phyloP scores from a whole-genome alignment of 2,888 invertebrate genomes.

The Polyommatus icarus region DNA sequence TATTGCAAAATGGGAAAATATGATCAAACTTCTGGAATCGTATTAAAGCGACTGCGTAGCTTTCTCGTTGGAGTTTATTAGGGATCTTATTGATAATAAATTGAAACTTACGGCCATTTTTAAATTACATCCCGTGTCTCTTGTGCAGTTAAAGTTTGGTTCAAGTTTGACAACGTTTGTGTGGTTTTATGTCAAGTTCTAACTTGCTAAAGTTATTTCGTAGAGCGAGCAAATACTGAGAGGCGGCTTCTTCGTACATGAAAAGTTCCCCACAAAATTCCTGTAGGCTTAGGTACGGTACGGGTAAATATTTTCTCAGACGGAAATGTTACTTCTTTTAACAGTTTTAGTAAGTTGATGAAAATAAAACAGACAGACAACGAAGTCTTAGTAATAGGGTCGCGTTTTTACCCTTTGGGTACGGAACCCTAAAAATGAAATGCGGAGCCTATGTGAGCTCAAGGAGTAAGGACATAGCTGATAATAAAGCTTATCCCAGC shows the following conservation, averaged over 20 bases:
- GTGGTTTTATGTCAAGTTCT: conserved; percentile 6
- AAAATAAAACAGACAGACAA: too few species aligned
- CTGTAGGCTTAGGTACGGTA: not conserved
- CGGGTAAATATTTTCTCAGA: not conserved
- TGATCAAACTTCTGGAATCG: conserved; percentile 25
- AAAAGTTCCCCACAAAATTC: not conserved
- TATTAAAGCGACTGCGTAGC: conserved; percentile 10
- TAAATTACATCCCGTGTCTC: not conserved
- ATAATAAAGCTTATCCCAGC: too few species aligned
- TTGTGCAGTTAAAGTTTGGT: not conserved
- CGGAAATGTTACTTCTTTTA: too few species aligned
- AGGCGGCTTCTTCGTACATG: not conserved
- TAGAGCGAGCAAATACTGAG: conserved; percentile 4
- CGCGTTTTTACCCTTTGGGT: too few species aligned
- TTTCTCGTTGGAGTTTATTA: conserved; percentile 5
- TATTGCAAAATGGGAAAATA: conserved; percentile 29
- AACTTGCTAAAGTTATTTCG: conserved; percentile 3
- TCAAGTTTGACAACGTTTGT: not conserved
- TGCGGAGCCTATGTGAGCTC: too few species aligned
- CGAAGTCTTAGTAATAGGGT: too few species aligned
- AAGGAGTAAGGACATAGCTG: too few species aligned
- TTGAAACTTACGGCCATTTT: not conserved
- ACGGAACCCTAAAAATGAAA: too few species aligned
- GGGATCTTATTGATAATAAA: conserved; percentile 23
- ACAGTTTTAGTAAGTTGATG: too few species aligned